Evolutionary conservation across 2,888 invertebrate genomes (phyloP), one percentile per base, ranked within the genome.

Genomic region (Tipula vernalis): DNA sequence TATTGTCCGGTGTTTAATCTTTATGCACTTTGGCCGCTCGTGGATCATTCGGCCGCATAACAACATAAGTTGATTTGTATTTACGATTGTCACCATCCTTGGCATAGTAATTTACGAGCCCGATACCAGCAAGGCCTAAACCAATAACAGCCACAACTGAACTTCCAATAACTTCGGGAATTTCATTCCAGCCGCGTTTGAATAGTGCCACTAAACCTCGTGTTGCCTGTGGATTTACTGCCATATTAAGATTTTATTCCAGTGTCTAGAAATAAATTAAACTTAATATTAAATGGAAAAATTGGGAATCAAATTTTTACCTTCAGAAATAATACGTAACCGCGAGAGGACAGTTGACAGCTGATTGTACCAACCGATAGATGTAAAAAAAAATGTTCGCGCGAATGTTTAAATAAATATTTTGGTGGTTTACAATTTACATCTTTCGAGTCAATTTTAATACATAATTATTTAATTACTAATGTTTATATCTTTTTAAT

Each of bases 1-100:
- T 5, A 13, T 6, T 84, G 5, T 5, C 0, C 44, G 0, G 41
- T n/a, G 10, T 44, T 36, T 86, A 94, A 88, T 94, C 93, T 89
- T 93, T 93, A 87, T 91, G 92, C 83, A 95, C 93, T 89, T 91
- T 92, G 85, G 92, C 91, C 18, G 91, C 94, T 89, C 92, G 92
- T 1, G 95, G 95, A 89, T 95, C 95, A 89, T 95, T 95, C 13
- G 95, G 93, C 87, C 95, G 93, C 91, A 94, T 93, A 8, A 95
- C 93, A 47, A 94, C 93, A 89, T 94, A 95, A 28, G 92, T 91
- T 57, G 91, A 89, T 90, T 95, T 95, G 91, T 95, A 95, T 89
- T 93, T 93, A 88, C 93, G 93, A 89, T 95, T 95, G 89, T 95
- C 94, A 86, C 94, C 94, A 89, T 95, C 95, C 57, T 92, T 93